A percentile compares a stretch with the other conserved stretches of the same genome.
These are phyloP conservation scores for Arbacia lixula DNA, from an alignment of 53 echinoderm and acorn worm species.

Conservation along the genomic window DNA sequence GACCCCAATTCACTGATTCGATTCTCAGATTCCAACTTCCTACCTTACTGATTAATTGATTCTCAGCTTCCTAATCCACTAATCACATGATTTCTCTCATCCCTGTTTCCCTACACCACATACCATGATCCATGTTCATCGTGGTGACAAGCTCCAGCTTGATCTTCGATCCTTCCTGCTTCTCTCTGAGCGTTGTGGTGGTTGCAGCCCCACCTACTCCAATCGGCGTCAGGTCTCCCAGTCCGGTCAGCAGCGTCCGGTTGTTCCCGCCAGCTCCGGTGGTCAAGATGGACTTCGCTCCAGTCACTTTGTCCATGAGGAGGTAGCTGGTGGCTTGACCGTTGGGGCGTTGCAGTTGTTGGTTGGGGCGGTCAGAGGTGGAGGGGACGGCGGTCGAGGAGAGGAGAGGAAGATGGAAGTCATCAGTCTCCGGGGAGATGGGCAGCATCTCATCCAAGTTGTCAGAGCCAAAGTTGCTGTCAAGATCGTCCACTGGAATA, in stretches of 20 bases:
- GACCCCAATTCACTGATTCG: too few species aligned
- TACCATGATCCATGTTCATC: constrained; percentile 59
- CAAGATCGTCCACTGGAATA: constrained; percentile 60
- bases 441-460: constrained; percentile 52
- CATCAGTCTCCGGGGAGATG: constrained; percentile 64
- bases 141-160: constrained; percentile 72
- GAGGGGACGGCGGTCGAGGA: constrained; percentile 9
- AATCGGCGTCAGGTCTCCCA: constrained; percentile 3
- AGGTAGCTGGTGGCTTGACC: constrained; percentile 9
- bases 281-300: constrained; percentile 21
- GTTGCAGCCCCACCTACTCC: too few species aligned
- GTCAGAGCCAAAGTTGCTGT: constrained; percentile 59
- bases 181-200: constrained; percentile 5
- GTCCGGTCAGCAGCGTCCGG: background rate
- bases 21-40: too few species aligned
- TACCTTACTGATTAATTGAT: too few species aligned
- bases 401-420: constrained; percentile 48
- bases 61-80: too few species aligned
- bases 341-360: too few species aligned
- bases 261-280: constrained; percentile 15
- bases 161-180: constrained; percentile 62
- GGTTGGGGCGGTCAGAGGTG: too few species aligned
- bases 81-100: too few species aligned
- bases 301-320: constrained; percentile 31
- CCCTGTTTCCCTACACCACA: background rate